These are phyloP conservation scores for Zaprionus capensis DNA, from an alignment of 1,140 invertebrate species.

Conservation along the genomic window DNA sequence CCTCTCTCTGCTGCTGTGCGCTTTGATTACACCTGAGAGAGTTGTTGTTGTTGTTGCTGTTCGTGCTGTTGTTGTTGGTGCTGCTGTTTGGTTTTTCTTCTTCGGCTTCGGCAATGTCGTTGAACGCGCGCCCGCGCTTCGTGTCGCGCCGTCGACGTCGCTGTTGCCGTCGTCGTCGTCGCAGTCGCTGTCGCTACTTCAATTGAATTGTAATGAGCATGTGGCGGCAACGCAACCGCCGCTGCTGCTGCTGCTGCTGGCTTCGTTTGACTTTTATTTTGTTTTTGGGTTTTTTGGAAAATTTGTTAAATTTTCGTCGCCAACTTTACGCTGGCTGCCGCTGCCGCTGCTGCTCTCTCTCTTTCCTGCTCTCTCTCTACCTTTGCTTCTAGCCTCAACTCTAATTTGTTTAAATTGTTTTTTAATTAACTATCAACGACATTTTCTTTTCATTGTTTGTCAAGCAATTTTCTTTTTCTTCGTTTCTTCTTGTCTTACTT, in stretches of 20 bases:
- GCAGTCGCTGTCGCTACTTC: slow-evolving; percentile 63
- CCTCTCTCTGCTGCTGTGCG: slow-evolving; percentile 44
- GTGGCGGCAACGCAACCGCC: slow-evolving; percentile 40
- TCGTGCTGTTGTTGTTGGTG: slow-evolving; percentile 42
- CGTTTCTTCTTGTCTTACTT: slow-evolving; percentile 22
- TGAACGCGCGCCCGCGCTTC: slow-evolving; percentile 60
- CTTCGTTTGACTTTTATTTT: slow-evolving; percentile 25
- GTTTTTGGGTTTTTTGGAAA: slow-evolving; percentile 49
- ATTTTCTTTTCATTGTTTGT: slow-evolving; percentile 80
- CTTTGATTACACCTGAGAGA: slow-evolving; percentile 76
- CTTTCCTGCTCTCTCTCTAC: slow-evolving; percentile 5
- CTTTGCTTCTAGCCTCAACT: slow-evolving; percentile 63
- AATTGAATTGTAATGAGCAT: slow-evolving; percentile 80
- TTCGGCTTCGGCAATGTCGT: slow-evolving; percentile 68
- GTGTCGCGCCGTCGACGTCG: slow-evolving; percentile 29
- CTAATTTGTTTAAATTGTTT: slow-evolving; percentile 83
- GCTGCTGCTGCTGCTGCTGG: neutral
- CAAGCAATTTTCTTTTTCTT: slow-evolving; percentile 16
- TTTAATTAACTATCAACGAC: slow-evolving; percentile 82
- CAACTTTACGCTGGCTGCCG: slow-evolving; percentile 62
- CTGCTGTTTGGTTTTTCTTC: slow-evolving; percentile 68
- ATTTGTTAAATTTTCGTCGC: slow-evolving; percentile 79
- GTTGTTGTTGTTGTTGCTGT: slow-evolving; percentile 44
- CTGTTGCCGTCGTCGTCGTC: slow-evolving; percentile 19
- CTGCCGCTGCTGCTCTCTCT: slow-evolving; percentile 12